Base-by-base conservation (phyloP, 2,113 vertebrate species). In the Anthoscopus minutus region DNA sequence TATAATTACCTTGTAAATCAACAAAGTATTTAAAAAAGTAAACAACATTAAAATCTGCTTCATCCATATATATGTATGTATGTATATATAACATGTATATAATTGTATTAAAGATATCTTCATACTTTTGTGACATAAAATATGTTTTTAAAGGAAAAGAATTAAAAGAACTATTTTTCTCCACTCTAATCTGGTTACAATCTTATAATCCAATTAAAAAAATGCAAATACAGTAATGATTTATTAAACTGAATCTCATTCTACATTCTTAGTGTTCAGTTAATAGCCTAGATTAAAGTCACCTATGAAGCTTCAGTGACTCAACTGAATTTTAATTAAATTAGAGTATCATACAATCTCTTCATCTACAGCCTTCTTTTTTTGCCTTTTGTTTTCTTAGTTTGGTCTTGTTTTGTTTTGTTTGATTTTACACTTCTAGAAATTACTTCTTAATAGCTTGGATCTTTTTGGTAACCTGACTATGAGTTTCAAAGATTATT, bases 31-130 rank as follows among this genome's bases (percentile, higher is more conserved):
- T 97, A 98, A 98, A 98, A 98, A 98, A 98, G 98, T 98, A 98
- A 98, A 98, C 98, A 98, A 98, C 98, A 98, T 98, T 98, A 98
- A 98, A 98, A 98, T 98, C 98, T 98, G 98, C 97, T 98, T 98
- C 97, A 97, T 98, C 97, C 97, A 97, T 98, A 98, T 98, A 98
- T 98, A 98, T 97, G 98, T 97, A 98, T 98, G 97, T 97, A 97
- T 97, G 97, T 98, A 97, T 98, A 98, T 98, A 98, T 98, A 98
- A 97, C 98, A 98, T 98, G 98, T 98, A 98, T 98, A 98, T 97
- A 97, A 97, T 95, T 94, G 98, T 98, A 98, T 98, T 98, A 98
- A 98, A 98, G 97, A 97, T 98, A 98, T 97, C 94, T 98, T 98
- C 97, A 97, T 98, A 98, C 96, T 98, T 98, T 96, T 96, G 97